phyloP scores from a whole-genome alignment of 2,113 vertebrate genomes.

The Chaetops frenatus region DNA sequence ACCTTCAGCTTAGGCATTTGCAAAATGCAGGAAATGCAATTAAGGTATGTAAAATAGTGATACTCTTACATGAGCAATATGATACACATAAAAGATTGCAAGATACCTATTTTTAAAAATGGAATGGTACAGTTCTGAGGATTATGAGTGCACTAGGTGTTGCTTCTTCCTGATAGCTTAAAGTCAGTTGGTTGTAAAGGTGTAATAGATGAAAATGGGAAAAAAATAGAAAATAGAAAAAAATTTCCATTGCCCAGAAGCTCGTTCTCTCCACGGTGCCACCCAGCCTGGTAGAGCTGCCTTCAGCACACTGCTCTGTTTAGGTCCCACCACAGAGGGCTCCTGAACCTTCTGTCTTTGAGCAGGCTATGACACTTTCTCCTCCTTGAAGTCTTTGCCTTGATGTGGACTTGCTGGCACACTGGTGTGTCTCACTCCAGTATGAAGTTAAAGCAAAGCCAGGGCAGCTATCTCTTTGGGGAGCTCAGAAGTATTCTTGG shows the following conservation, averaged over 20 bases:
- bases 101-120: neutral
- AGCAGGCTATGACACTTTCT: neutral
- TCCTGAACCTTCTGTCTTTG: neutral
- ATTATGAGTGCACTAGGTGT: neutral
- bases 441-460: neutral
- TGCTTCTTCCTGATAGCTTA: neutral
- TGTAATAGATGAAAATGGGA: neutral
- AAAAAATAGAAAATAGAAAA: too few species aligned
- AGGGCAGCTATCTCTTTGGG: neutral
- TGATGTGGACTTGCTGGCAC: neutral
- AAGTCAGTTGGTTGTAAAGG: neutral
- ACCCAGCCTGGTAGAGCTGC: neutral
- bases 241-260: neutral
- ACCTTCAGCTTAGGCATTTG: neutral
- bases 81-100: neutral
- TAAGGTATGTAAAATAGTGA: neutral
- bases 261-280: rapidly evolving
- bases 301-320: neutral
- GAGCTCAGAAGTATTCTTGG: neutral
- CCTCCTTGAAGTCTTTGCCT: neutral
- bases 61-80: neutral
- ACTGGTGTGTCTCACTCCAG: neutral
- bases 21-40: neutral
- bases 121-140: neutral
- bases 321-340: neutral